Evolutionary conservation across 2,797 vertebrate species (phyloP).

Genomic region (Coccyzus lansbergi): DNA sequence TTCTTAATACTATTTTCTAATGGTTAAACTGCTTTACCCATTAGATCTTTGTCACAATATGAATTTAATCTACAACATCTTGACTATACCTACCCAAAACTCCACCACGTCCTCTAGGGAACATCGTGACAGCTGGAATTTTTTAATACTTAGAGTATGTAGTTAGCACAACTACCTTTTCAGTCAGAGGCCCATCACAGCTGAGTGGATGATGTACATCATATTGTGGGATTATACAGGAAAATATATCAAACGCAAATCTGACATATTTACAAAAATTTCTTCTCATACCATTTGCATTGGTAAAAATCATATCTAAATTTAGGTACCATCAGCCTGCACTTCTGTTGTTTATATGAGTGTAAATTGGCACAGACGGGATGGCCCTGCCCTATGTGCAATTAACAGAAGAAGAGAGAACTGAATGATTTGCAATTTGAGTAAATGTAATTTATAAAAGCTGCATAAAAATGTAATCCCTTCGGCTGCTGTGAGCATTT

Average conservation of each 20-base stretch:
- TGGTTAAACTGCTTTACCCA: neutral
- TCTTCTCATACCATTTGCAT: neutral
- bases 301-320: neutral
- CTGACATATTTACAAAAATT: neutral
- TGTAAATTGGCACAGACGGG: neutral
- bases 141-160: neutral
- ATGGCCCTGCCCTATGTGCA: neutral
- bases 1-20: neutral
- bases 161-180: neutral
- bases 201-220: neutral
- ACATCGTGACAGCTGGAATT: neutral
- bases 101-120: neutral
- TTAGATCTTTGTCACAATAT: neutral
- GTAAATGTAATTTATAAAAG: neutral
- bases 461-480: neutral
- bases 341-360: neutral
- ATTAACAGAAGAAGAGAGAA: neutral
- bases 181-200: neutral
- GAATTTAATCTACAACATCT: neutral
- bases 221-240: neutral
- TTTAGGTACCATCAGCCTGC: neutral
- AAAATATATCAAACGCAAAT: neutral
- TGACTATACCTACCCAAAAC: neutral
- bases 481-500: neutral
- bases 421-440: neutral